Base-by-base conservation (phyloP, 2,888 invertebrate genomes). In the Acanthoscelides obtectus region DNA sequence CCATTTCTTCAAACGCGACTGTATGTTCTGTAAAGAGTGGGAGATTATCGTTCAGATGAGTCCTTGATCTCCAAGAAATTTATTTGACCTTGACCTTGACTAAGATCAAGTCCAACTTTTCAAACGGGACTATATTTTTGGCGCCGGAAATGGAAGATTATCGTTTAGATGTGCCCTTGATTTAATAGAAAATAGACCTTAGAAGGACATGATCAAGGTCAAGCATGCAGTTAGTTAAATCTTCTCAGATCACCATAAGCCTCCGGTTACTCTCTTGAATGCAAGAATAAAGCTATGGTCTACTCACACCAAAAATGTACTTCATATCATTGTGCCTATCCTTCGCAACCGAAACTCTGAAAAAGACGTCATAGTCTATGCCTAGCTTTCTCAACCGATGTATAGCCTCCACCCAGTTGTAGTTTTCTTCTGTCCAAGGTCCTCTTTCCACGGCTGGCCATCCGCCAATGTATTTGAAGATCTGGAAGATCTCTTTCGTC, bases 361-460 rank as follows among this genome's bases (percentile, higher is more conserved):
- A 79, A 75, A 85, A 85, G 71, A 81, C 79, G 72, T 83, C 80
- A 73, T 81, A 82, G 75, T 81, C 80, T 71, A 83, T 77, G 63
- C 85, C 85, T 69, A 81, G 75, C 71, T 77, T 76, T 67, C 83
- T 78, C 71, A 85, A 79, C 74, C 81, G 82, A 70, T 80, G 78
- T 20, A 83, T 79, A 22, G 82, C 80, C 20, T 77, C 76, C 71
- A 79, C 80, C 84, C 85, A 85, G 74, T 83, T 81, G 76, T 84
- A 85, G 22, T 78, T 86, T 72, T 77, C 77, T 69, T 83, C 81
- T 68, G 84, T 81, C 88, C 88, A 88, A 70, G 82, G 80, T 72
- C 83, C 80, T n/a, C 86, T 86, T 73, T 86, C 86, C 17, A 88
- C 79, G n/a, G 86, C 85, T 6, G 90, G 90, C 90, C 90, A 90